Evolutionary conservation across 2,888 invertebrate genomes (phyloP).

Genomic region (Microplitis manilae): DNA sequence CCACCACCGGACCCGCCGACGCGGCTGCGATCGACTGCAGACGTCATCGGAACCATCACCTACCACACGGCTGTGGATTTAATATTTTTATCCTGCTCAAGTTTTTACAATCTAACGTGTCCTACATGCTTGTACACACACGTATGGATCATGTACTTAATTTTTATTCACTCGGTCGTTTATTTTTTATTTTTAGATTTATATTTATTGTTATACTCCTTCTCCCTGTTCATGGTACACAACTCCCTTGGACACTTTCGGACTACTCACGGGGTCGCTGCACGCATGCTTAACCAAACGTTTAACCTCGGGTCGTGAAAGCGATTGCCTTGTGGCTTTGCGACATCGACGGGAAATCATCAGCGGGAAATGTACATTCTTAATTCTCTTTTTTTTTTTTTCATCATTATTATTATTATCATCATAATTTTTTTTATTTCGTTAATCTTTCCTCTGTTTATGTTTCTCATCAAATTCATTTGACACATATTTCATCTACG

Average conservation of each 20-base stretch:
- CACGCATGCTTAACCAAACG: conserved; percentile 66
- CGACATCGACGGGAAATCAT: conserved; percentile 56
- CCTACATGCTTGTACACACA: not conserved
- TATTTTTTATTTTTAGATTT: not conserved
- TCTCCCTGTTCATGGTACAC: conserved; percentile 2
- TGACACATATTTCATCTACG: not conserved
- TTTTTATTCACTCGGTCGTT: conserved; percentile 14
- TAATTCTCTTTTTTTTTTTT: conserved; percentile 21
- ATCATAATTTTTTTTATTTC: conserved; percentile 1
- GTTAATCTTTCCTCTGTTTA: not conserved
- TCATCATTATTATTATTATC: not conserved
- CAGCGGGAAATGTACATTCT: conserved; percentile 32
- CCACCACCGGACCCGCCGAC: not conserved
- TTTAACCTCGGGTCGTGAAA: conserved; percentile 65
- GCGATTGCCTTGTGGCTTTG: conserved; percentile 57
- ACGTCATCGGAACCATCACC: conserved; percentile 44
- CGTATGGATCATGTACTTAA: no score
- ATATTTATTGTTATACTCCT: conserved; percentile 3
- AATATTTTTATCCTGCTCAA: conserved; percentile 4
- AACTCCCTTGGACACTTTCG: conserved; percentile 31
- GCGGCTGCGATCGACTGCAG: conserved; percentile 13
- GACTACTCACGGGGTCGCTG: conserved; percentile 48
- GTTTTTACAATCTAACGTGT: conserved; percentile 7
- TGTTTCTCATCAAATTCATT: conserved; percentile 1
- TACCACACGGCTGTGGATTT: conserved; percentile 42